Percentiles rank a stretch among this genome's conserved stretches.
These are phyloP conservation scores for Erythrocercus mccallii DNA, from an alignment of 2,113 vertebrate species.

Conservation along the genomic window DNA sequence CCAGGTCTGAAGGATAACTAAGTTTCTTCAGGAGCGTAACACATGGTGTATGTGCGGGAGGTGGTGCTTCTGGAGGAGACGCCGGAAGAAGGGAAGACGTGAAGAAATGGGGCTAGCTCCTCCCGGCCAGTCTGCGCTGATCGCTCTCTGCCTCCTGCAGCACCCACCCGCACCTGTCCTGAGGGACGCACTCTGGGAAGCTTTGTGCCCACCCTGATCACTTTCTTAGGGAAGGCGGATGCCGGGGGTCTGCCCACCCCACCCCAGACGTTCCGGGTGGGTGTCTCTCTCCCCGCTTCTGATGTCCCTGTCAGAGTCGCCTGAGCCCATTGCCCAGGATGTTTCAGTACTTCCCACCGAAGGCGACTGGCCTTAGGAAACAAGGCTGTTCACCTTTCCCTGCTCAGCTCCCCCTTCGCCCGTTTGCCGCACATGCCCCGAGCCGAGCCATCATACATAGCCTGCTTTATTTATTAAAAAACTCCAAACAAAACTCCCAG, in stretches of 20 bases:
- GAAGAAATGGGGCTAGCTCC: not conserved
- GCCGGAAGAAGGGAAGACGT: fast-evolving
- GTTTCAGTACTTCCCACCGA: not conserved
- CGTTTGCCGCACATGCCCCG: fast-evolving
- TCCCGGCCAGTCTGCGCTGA: not conserved
- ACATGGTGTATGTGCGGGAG: fast-evolving
- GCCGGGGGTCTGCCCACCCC: fast-evolving
- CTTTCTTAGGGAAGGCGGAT: not conserved
- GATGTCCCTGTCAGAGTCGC: too few relatives aligned
- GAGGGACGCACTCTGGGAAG: fast-evolving
- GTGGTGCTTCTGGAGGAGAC: not conserved
- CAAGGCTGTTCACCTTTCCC: not conserved
- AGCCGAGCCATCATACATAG: fast-evolving
- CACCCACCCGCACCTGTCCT: not conserved
- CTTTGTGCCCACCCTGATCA: fast-evolving
- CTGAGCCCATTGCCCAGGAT: not conserved
- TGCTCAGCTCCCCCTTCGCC: fast-evolving
- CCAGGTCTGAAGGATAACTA: not conserved
- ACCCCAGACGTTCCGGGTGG: fast-evolving
- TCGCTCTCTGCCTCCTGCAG: not conserved
- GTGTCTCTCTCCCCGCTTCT: not conserved
- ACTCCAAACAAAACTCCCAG: too few relatives aligned
- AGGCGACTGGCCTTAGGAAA: not conserved
- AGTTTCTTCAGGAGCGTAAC: not conserved
- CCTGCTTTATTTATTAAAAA: not conserved